phyloP scores from a whole-genome alignment of 2,113 vertebrate genomes.

The Mola mola region DNA sequence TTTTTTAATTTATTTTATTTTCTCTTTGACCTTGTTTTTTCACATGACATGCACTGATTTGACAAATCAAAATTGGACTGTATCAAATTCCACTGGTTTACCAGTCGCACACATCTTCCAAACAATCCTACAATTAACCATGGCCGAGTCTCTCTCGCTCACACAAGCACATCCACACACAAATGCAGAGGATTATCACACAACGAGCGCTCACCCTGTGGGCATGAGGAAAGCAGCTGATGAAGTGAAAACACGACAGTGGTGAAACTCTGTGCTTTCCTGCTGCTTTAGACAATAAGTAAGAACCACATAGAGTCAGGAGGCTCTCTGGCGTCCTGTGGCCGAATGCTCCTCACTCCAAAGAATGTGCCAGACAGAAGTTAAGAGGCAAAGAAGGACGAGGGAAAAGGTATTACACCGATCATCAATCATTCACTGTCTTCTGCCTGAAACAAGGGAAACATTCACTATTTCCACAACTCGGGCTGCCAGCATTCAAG shows the following conservation, averaged over 20 bases:
- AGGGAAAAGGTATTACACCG: constrained; percentile 11
- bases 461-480: constrained; percentile 30
- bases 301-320: constrained; percentile 26
- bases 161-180: constrained; percentile 2
- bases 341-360: constrained; percentile 1
- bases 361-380: constrained; percentile 41
- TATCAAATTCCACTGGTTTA: not conserved
- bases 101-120: not conserved
- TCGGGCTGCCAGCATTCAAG: constrained; percentile 20
- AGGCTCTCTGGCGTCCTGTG: constrained; percentile 19
- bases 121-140: not conserved
- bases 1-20: too few relatives aligned
- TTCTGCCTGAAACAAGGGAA: constrained; percentile 37
- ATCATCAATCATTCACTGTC: constrained; percentile 33
- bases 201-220: constrained; percentile 9
- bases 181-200: not conserved
- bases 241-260: constrained; percentile 43
- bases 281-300: constrained; percentile 43
- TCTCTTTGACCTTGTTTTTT: too few relatives aligned
- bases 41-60: too few relatives aligned
- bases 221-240: constrained; percentile 13
- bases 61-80: too few relatives aligned
- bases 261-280: constrained; percentile 36
- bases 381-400: constrained; percentile 15
- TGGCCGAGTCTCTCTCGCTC: not conserved